Base-by-base conservation (phyloP, 2,797 vertebrate genomes). In the Sebastes umbrosus region DNA sequence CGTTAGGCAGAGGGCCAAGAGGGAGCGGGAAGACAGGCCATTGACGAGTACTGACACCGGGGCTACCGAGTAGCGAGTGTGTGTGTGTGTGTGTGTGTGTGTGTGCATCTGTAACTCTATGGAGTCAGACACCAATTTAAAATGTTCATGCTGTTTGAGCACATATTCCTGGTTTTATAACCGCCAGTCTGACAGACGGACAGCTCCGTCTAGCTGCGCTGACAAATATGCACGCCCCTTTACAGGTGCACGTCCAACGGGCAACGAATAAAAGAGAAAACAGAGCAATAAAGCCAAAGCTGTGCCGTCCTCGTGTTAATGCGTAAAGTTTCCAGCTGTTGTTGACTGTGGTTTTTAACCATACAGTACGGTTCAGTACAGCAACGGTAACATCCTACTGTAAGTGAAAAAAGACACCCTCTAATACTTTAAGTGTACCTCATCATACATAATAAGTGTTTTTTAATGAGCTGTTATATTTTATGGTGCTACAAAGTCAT, bases 71-170 rank as follows among this genome's bases (percentile, higher is more conserved):
- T 52, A 67, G 31, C 31, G 14, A 16, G 13, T 39, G 50, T 70
- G 64, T 29, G 36, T 39, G 50, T 29, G 36, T 39, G 50, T 29
- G 63, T 63, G 58, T 73, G 58, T 18, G 65, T 27, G 27, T 27
- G 27, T 27, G 27, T 27, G 27, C 6, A 20, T 80, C 6, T 69
- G 43, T 65, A 66, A 67, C 62, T 67, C 73, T 58, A 57, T 59
- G 52, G 64, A 90, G 79, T 85, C 85, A 82, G 78, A 91, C 87
- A 88, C 78, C 90, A 91, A 91, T 93, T 93, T 93, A 87, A 91
- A 90, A 90, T 90, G 84, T 90, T 93, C 89, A 92, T 83, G 89
- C 87, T 84, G 85, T 88, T 87, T 88, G 89, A 91, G 78, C 90
- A 82, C 84, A 90, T 85, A 92, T 84, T 84, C 80, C 70, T 34